Base-by-base conservation (phyloP, 2,113 vertebrate genomes). In the Oncorhynchus nerka region DNA sequence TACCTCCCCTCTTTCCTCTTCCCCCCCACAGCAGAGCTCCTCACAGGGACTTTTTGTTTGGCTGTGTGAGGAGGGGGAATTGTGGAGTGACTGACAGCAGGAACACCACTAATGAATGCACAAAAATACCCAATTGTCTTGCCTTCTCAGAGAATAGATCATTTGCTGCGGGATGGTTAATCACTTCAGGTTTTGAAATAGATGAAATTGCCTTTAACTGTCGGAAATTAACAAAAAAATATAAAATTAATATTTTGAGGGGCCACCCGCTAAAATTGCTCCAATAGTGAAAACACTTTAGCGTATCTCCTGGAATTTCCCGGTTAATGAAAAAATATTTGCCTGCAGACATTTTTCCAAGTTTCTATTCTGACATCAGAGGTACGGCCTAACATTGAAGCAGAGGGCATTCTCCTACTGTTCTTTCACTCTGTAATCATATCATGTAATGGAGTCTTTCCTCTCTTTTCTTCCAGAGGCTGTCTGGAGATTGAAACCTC, bases 211-310 rank as follows among this genome's bases (percentile, higher is more conserved):
- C 74, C 34, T 76, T 45, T 78, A 30, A 78, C 73, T 70, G 61
- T n/a, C 75, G 57, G 69, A 79, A 76, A 83, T 79, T 70, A 88
- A 74, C 20, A 57, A 61, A 34, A 34, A 75, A 34, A 3, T 51
- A 68, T 51, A 0, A 24, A 32, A n/a, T 32, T 45, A 30, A 75
- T 79, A 59, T 66, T 48, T 51, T 49, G 34, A 80, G 73, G 22
- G 16, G 1, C 19, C 9, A 19, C 19, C 13, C 6, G 12, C 34
- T 9, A 45, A 70, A 70, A n/a, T 32, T 67, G 39, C n/a, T 66
- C 19, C 57, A 65, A 66, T 49, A 71, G 45, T 19, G 67, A 68
- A 74, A 64, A 19, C 28, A 34, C 71, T 39, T 59, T 30, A 70
- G 34, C 72, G 34, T 73, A 51, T 81, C 24, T 71, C 28, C 20